phyloP scores from a whole-genome alignment of 2,113 vertebrate species.

The Cricetomys ansorgei region DNA sequence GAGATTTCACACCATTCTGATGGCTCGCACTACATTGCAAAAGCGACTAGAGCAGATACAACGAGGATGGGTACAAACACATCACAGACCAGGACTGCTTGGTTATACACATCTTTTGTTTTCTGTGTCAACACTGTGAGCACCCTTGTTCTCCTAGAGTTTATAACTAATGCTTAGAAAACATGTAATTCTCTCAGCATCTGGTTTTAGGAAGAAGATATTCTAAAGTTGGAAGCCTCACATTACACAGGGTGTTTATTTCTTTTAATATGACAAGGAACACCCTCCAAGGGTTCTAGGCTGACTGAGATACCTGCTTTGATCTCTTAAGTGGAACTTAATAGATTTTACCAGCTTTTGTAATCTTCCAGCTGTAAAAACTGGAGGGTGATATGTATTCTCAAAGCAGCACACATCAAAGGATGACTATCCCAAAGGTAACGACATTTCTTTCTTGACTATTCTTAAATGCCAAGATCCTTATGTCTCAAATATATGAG shows the following conservation, averaged over 20 bases:
- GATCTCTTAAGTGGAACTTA: constrained; percentile 17
- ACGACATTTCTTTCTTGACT: not conserved
- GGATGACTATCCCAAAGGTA: not conserved
- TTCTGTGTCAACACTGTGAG: not conserved
- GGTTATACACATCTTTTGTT: not conserved
- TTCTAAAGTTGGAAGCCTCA: not conserved
- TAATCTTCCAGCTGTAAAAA: constrained; percentile 26
- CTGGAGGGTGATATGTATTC: not conserved
- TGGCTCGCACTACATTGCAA: not conserved
- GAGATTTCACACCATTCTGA: not conserved
- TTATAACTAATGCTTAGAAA: not conserved
- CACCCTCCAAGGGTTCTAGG: not conserved
- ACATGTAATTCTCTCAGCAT: not conserved
- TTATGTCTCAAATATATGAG: not conserved
- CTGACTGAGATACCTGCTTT: not conserved
- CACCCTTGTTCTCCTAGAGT: not conserved
- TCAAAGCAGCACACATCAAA: not conserved
- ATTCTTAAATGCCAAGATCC: not conserved
- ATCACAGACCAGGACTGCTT: not conserved
- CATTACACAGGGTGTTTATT: not conserved
- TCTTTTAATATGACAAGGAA: not conserved
- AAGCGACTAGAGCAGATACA: no score
- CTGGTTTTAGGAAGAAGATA: not conserved
- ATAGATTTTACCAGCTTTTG: not conserved
- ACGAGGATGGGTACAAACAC: not conserved